A percentile compares a stretch with the other conserved stretches of the same genome.
Conservation (phyloP, 2,113 vertebrate species). For the Paraplagusia blochii region DNA sequence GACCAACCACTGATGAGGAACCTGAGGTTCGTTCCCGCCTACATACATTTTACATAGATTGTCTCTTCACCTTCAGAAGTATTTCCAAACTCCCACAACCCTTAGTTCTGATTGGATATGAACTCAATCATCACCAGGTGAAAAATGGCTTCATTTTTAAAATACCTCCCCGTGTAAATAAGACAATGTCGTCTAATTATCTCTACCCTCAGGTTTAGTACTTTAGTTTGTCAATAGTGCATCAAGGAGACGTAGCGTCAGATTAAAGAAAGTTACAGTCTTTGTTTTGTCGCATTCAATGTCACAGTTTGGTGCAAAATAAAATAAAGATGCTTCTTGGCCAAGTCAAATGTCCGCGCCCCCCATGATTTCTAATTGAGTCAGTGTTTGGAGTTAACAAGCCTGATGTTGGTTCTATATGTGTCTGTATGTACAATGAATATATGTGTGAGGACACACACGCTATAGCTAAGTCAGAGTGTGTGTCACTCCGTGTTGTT, state of each 20-base stretch:
- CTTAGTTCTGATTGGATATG: constrained; percentile 33
- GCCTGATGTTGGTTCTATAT: constrained; percentile 29
- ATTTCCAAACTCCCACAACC: constrained; percentile 34
- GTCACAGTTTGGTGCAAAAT: constrained; percentile 46
- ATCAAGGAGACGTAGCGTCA: constrained; percentile 18
- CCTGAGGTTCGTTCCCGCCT: constrained; percentile 6
- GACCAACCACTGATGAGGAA: constrained; percentile 5
- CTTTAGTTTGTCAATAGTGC: constrained; percentile 34
- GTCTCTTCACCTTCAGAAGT: constrained; percentile 42
- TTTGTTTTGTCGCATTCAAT: constrained; percentile 17
- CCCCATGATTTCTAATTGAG: too few relatives aligned
- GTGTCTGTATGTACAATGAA: constrained; percentile 20
- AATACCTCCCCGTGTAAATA: constrained; percentile 48
- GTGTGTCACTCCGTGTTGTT: constrained; percentile 71
- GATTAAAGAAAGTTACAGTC: constrained; percentile 53
- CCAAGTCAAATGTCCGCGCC: constrained; percentile 34
- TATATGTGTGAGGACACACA: constrained; percentile 16
- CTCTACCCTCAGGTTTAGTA: constrained; percentile 20
- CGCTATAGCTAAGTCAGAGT: constrained; percentile 19
- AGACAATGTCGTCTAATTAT: constrained; percentile 18
- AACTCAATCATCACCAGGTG: constrained; percentile 33
- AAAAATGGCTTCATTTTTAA: constrained; percentile 64
- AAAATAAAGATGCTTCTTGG: constrained; percentile 30
- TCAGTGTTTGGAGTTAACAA: constrained; percentile 4
- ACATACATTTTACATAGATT: constrained; percentile 47